A percentile compares a stretch with the other conserved stretches of the same genome.
These are phyloP conservation scores for Amazona guildingii DNA, from an alignment of 2,113 vertebrate species.

Conservation along the genomic window DNA sequence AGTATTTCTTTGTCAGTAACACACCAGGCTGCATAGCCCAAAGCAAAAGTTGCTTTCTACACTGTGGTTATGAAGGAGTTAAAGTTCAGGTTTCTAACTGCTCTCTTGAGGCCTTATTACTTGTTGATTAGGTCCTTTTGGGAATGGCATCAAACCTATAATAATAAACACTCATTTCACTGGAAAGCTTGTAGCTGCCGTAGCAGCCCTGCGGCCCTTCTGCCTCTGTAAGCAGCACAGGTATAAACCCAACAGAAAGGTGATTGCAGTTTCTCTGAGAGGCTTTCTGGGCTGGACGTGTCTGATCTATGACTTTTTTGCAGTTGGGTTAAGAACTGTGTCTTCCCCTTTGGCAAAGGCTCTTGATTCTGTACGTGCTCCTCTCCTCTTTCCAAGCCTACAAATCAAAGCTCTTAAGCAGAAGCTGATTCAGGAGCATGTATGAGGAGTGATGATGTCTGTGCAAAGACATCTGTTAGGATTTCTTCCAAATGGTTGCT, in stretches of 20 bases:
- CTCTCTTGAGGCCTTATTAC: conserved; percentile 91
- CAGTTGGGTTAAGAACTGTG: neutral
- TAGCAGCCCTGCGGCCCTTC: conserved; percentile 20
- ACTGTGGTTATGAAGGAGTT: conserved; percentile 80
- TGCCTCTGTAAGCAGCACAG: neutral
- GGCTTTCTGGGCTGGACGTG: neutral
- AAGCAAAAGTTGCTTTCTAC: neutral
- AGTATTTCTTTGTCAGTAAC: neutral
- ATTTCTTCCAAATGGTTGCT: neutral
- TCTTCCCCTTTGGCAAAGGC: neutral
- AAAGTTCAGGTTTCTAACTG: conserved; percentile 87
- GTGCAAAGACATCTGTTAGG: neutral
- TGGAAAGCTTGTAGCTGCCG: conserved; percentile 61
- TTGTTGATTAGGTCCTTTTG: conserved; percentile 91
- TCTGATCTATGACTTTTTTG: neutral
- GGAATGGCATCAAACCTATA: conserved; percentile 86
- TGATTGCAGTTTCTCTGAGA: neutral
- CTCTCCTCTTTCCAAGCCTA: neutral
- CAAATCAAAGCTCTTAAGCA: neutral
- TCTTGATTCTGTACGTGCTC: neutral
- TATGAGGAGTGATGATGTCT: neutral
- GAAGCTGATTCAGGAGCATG: neutral
- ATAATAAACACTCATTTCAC: conserved; percentile 82
- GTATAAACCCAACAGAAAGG: neutral
- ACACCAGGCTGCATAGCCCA: neutral